Conservation (phyloP, 2,797 vertebrate species). For the Neosilurus hyrtlii region DNA sequence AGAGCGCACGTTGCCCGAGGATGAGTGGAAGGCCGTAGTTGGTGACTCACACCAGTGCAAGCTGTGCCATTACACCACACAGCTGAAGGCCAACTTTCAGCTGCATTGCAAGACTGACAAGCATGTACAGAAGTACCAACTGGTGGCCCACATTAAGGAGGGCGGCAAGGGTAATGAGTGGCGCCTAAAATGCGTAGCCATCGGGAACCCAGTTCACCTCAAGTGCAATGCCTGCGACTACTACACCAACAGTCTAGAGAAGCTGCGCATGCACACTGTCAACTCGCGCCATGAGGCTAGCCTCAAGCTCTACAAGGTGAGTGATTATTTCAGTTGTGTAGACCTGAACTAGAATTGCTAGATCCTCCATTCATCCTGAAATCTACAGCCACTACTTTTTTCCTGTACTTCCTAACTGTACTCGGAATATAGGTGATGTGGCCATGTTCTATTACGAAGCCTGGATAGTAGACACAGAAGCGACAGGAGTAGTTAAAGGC, state of each 20-base stretch:
- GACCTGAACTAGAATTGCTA: not conserved
- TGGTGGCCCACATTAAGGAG: slow-evolving; percentile 98
- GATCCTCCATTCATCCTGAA: not conserved
- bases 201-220: slow-evolving; percentile 95
- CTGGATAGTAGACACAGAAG: slow-evolving; percentile 49
- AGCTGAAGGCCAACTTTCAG: slow-evolving; percentile 99
- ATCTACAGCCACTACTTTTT: not conserved
- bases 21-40: slow-evolving; percentile 94
- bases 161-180: slow-evolving; percentile 97
- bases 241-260: slow-evolving; percentile 98
- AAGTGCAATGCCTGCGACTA: slow-evolving; percentile 99
- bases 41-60: slow-evolving; percentile 98
- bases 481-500: slow-evolving; percentile 49
- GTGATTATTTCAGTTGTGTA: slow-evolving; percentile 48
- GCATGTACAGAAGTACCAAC: slow-evolving; percentile 97
- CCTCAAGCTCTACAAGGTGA: slow-evolving; percentile 98
- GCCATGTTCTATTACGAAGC: slow-evolving; percentile 36
- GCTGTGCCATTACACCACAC: slow-evolving; percentile 96
- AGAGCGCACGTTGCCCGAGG: slow-evolving; percentile 92
- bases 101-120: slow-evolving; percentile 99
- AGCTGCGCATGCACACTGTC: slow-evolving; percentile 94
- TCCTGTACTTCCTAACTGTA: not conserved
- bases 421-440: slow-evolving; percentile 11
- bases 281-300: slow-evolving; percentile 96
- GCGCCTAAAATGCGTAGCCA: slow-evolving; percentile 97